These are phyloP conservation scores for Hyles euphorbiae DNA, from an alignment of 1,140 invertebrate genomes.

Conservation along the genomic window DNA sequence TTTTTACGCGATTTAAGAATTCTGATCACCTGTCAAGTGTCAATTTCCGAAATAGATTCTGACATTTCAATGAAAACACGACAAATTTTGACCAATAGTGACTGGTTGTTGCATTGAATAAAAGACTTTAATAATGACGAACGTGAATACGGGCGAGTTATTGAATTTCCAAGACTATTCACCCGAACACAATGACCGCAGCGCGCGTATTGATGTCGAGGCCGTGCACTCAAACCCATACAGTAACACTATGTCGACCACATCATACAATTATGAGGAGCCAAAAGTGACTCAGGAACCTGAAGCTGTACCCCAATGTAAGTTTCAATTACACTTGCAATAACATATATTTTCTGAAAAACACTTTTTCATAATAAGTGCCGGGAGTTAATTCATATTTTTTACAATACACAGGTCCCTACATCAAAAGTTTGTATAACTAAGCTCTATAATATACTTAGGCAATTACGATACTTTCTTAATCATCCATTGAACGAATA, in stretches of 20 bases:
- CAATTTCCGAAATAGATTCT: too few relatives aligned
- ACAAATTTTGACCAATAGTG: too few relatives aligned
- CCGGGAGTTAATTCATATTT: too few relatives aligned
- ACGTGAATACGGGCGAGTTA: constrained; percentile 77
- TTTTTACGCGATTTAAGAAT: too few relatives aligned
- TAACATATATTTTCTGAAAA: not conserved
- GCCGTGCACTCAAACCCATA: constrained; percentile 66
- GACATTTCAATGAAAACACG: too few relatives aligned
- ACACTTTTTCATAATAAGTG: not conserved
- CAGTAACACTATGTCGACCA: constrained; percentile 49
- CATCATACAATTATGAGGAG: constrained; percentile 56
- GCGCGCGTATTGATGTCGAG: constrained; percentile 76
- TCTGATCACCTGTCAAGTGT: too few relatives aligned
- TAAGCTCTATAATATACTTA: too few relatives aligned
- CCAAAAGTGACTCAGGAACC: constrained; percentile 42
- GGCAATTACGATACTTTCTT: not conserved
- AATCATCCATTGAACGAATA: not conserved
- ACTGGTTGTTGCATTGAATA: too few relatives aligned
- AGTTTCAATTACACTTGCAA: constrained; percentile 9
- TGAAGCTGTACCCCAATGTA: constrained; percentile 38
- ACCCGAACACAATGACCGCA: constrained; percentile 65
- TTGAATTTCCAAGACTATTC: constrained; percentile 80
- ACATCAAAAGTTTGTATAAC: too few relatives aligned
- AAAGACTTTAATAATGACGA: constrained; percentile 37
- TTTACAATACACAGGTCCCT: too few relatives aligned